Percentiles rank a stretch among this genome's conserved stretches.
These are phyloP conservation scores for Cylindroiulus punctatus DNA, from an alignment of 2,888 invertebrate genomes.

Conservation along the genomic window DNA sequence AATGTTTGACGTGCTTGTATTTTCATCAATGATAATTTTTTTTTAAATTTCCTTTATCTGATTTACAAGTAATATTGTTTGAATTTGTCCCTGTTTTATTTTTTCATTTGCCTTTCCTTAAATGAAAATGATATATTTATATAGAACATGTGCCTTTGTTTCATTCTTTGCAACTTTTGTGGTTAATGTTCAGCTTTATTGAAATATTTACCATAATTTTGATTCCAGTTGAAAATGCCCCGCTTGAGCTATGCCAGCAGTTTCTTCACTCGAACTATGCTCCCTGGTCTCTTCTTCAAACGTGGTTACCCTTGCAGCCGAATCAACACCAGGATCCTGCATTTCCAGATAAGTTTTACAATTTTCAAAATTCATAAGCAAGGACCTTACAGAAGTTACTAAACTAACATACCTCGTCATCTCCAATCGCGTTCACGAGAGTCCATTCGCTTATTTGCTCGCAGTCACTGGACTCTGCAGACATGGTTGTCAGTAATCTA, in stretches of 20 bases:
- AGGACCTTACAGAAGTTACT: neutral
- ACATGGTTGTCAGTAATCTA: conserved; percentile 35
- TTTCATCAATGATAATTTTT: too few species aligned
- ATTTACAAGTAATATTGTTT: too few species aligned
- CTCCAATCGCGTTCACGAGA: conserved; percentile 16
- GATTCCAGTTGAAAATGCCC: conserved; percentile 48
- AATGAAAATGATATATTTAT: too few species aligned
- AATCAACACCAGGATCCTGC: neutral
- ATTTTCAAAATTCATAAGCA: neutral
- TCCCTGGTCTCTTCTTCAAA: neutral
- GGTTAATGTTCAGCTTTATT: neutral
- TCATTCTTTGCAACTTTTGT: too few species aligned
- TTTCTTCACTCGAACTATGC: neutral
- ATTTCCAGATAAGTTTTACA: neutral
- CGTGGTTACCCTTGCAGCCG: neutral
- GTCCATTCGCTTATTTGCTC: conserved; percentile 49
- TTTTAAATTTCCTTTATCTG: too few species aligned
- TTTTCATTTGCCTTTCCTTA: too few species aligned
- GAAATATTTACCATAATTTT: conserved; percentile 12
- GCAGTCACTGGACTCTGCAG: conserved; percentile 33
- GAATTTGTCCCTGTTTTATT: too few species aligned
- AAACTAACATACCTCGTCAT: conserved; percentile 28
- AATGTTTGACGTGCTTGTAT: neutral
- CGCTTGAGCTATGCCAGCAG: neutral
- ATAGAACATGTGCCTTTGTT: too few species aligned